These are phyloP conservation scores for Pseudoips prasinana DNA, from an alignment of 2,888 invertebrate genomes.

Conservation along the genomic window DNA sequence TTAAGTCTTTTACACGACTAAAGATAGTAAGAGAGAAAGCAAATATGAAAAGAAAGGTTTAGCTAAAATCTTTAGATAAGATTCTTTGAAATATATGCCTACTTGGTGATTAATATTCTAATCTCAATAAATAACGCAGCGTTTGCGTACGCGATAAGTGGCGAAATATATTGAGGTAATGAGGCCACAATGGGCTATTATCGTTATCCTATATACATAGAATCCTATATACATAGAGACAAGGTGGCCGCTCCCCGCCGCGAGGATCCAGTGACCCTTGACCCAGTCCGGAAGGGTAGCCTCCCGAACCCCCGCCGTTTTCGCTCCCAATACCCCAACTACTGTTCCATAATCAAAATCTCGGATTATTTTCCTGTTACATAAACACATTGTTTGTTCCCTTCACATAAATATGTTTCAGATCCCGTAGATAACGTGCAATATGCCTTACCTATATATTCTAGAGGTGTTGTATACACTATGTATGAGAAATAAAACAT, in stretches of 20 bases:
- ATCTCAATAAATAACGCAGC: background rate
- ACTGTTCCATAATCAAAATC: slow-evolving; percentile 37
- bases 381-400: background rate
- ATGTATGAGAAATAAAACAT: too few relatives aligned
- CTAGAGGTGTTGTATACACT: too few relatives aligned
- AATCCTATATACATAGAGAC: slow-evolving; percentile 52
- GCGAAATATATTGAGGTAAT: slow-evolving; percentile 51
- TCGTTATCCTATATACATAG: slow-evolving; percentile 56
- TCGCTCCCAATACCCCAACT: slow-evolving; percentile 37
- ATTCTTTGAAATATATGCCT: too few relatives aligned
- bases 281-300: slow-evolving; percentile 47
- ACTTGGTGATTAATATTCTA: slow-evolving; percentile 20
- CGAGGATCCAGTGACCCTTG: slow-evolving; percentile 57
- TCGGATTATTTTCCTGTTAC: slow-evolving; percentile 6
- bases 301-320: slow-evolving; percentile 28
- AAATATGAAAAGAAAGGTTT: too few relatives aligned
- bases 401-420: too few relatives aligned
- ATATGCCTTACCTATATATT: too few relatives aligned
- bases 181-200: slow-evolving; percentile 54
- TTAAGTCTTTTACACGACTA: too few relatives aligned
- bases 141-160: slow-evolving; percentile 44
- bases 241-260: slow-evolving; percentile 33
- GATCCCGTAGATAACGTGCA: too few relatives aligned
- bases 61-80: too few relatives aligned
- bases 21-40: too few relatives aligned